Evolutionary conservation across 1,140 invertebrate genomes (phyloP).

Genomic region (Archegozetes longisetosus): DNA sequence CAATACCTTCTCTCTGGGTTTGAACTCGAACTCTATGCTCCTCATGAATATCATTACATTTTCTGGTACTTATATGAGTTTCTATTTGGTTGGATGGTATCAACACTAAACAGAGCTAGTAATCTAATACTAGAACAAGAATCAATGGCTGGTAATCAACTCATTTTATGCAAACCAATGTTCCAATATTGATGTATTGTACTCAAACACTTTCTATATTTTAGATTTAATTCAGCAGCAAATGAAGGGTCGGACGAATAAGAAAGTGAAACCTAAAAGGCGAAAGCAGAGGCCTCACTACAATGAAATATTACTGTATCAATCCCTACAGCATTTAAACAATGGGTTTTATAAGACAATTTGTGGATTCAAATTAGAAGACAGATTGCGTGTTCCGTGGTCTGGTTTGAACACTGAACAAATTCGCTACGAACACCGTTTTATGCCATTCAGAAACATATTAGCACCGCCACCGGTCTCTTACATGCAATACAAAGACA

Average conservation of each 20-base stretch:
- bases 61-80: conserved; percentile 94
- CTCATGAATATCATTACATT: conserved; percentile 91
- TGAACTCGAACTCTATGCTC: conserved; percentile 83
- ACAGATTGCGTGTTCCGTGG: conserved; percentile 52
- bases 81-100: conserved; percentile 80
- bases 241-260: conserved; percentile 33
- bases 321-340: conserved; percentile 81
- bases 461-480: conserved; percentile 76
- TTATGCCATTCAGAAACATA: conserved; percentile 67
- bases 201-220: neutral
- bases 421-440: conserved; percentile 82
- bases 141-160: conserved; percentile 28
- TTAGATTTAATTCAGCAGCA: conserved; percentile 24
- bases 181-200: neutral
- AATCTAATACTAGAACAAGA: conserved; percentile 63
- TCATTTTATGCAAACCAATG: conserved; percentile 19
- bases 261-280: conserved; percentile 33
- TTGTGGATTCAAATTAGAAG: conserved; percentile 42
- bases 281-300: conserved; percentile 53
- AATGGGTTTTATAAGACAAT: conserved; percentile 82
- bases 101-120: conserved; percentile 72
- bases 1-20: conserved; percentile 85
- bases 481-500: conserved; percentile 63
- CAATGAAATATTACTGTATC: conserved; percentile 64
- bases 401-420: conserved; percentile 82